A percentile compares a stretch with the other conserved stretches of the same genome.
phyloP scores from a whole-genome alignment of 2,113 vertebrate species.

The Carollia perspicillata region DNA sequence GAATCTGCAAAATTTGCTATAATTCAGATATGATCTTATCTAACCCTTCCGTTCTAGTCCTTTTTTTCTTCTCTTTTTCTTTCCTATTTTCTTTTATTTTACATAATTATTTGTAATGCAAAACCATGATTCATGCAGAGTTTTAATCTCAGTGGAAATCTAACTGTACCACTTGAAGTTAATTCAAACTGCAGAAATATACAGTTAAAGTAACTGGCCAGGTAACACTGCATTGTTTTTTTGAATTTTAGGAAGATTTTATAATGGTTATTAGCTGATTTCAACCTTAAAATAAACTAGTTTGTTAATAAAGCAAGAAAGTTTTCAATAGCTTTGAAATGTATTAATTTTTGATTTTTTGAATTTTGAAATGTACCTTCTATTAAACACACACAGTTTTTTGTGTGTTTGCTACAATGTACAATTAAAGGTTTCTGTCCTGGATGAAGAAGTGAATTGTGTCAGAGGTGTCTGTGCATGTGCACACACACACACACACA shows the following conservation, averaged over 20 bases:
- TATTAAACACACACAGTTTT: background rate
- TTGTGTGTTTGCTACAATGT: background rate
- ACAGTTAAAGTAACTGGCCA: slow-evolving; percentile 7
- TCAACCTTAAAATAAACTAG: background rate
- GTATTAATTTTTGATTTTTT: slow-evolving; percentile 5
- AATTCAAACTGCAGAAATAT: slow-evolving; percentile 40
- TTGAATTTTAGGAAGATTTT: slow-evolving; percentile 9
- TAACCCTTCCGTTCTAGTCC: background rate
- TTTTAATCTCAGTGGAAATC: slow-evolving; percentile 70
- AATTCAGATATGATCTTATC: background rate
- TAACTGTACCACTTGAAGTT: slow-evolving; percentile 55
- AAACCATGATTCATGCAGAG: slow-evolving; percentile 37
- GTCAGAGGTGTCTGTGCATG: background rate
- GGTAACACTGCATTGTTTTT: slow-evolving; percentile 20
- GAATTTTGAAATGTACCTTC: background rate
- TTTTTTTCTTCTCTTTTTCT: background rate
- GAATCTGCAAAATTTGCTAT: background rate
- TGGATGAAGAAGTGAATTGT: background rate
- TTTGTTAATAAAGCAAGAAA: background rate
- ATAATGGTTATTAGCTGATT: background rate
- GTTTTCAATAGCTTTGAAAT: background rate
- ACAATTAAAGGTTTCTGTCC: background rate
- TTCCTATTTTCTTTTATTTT: background rate
- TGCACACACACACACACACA: rapidly evolving
- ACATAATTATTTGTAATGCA: background rate